phyloP scores from a whole-genome alignment of 1,140 invertebrate species.

The Homarus americanus region DNA sequence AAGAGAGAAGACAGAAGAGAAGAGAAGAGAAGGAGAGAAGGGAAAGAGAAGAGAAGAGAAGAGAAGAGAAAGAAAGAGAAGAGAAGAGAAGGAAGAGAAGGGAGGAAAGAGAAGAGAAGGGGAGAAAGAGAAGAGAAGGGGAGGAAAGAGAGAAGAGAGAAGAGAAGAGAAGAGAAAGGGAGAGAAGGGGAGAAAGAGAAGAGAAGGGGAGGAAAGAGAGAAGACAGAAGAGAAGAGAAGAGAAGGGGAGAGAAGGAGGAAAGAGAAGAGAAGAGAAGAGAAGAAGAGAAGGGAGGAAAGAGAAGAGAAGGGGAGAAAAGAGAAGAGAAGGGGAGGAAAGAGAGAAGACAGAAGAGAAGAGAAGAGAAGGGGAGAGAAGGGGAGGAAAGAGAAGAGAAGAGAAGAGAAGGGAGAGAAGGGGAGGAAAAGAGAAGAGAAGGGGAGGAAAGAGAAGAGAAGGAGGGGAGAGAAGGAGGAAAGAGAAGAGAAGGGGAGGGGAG shows the following conservation, averaged over 20 bases:
- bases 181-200: neutral
- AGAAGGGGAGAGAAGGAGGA: neutral
- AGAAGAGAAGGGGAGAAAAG: neutral
- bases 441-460: neutral
- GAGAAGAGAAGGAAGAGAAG: neutral
- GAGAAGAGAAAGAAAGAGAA: neutral
- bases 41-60: neutral
- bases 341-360: no score
- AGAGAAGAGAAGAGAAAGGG: neutral
- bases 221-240: no score
- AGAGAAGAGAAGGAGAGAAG: neutral
- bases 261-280: neutral
- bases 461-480: neutral
- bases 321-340: neutral
- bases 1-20: no score
- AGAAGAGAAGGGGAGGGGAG: neutral
- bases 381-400: neutral
- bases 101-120: neutral
- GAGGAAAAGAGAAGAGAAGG: neutral
- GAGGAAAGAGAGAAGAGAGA: neutral
- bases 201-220: neutral
- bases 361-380: neutral
- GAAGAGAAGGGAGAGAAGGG: neutral
- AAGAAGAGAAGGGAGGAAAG: neutral
- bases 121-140: neutral